phyloP scores from a whole-genome alignment of 1,140 invertebrate species.

The Magallana angulata region DNA sequence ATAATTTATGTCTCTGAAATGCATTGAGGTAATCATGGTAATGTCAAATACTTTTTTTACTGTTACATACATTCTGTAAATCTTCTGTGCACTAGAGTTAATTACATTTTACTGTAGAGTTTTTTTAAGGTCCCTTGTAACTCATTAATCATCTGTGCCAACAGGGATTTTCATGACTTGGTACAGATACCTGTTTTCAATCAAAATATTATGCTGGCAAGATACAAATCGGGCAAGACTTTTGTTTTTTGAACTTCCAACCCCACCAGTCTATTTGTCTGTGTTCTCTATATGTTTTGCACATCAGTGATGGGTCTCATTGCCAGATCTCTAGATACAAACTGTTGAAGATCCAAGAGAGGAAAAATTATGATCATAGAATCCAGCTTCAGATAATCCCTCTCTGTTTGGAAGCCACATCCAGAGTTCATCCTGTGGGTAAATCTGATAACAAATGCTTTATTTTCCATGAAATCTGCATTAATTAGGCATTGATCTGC shows the following conservation, averaged over 20 bases:
- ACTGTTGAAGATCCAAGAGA: background rate
- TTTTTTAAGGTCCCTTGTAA: no score
- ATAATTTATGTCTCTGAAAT: background rate
- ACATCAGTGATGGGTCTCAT: background rate
- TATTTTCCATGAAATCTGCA: conserved; percentile 22
- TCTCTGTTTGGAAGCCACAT: background rate
- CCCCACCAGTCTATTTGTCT: background rate
- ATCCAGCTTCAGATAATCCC: background rate
- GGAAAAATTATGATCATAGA: background rate
- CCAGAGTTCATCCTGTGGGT: conserved; percentile 14
- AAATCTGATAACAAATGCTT: conserved; percentile 20
- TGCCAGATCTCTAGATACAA: background rate
- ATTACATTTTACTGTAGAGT: no score
- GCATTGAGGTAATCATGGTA: background rate
- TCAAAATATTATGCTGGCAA: conserved; percentile 12
- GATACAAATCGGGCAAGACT: background rate
- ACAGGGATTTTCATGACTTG: background rate
- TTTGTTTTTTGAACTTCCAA: background rate
- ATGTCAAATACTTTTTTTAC: background rate
- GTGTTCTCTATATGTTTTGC: background rate
- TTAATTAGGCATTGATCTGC: conserved; percentile 20
- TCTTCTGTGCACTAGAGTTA: no score
- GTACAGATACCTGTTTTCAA: background rate
- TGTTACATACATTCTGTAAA: no score
- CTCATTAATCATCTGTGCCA: conserved; percentile 17